Conservation (phyloP, 2,113 vertebrate genomes). For the Pogona vitticeps region DNA sequence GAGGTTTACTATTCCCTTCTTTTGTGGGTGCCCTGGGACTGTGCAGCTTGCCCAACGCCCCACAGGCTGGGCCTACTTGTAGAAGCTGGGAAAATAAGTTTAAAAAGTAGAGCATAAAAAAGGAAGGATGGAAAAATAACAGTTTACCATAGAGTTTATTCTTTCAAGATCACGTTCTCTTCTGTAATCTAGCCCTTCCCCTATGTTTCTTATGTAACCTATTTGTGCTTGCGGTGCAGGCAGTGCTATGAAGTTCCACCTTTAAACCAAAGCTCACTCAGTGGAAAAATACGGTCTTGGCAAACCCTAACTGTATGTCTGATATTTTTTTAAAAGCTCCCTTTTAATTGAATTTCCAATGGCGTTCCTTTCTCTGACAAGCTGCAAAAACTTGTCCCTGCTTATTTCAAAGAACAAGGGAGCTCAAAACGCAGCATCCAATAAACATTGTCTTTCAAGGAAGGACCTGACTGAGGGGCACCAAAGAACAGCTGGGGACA, state of each 20-base stretch:
- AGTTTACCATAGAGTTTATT: conserved; percentile 12
- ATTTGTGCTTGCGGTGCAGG: conserved; percentile 49
- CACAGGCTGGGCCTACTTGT: no score
- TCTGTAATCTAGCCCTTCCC: neutral
- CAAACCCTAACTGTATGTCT: conserved; percentile 29
- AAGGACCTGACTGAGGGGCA: conserved; percentile 58
- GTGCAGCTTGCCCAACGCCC: no score
- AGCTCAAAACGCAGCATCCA: conserved; percentile 69
- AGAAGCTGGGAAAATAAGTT: neutral
- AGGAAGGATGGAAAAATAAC: neutral
- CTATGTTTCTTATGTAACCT: conserved; percentile 29
- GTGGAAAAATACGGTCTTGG: conserved; percentile 78
- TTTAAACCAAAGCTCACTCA: conserved; percentile 59
- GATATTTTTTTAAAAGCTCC: conserved; percentile 44
- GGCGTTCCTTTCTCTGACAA: conserved; percentile 59
- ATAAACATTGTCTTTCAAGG: conserved; percentile 58
- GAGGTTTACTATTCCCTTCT: no score
- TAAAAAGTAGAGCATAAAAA: neutral
- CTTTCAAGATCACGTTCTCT: neutral
- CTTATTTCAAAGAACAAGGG: conserved; percentile 67
- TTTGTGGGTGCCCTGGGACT: no score
- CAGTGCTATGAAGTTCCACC: conserved; percentile 60
- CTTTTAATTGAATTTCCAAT: conserved; percentile 66
- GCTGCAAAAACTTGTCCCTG: conserved; percentile 53
- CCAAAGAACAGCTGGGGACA: conserved; percentile 57